A percentile compares a stretch with the other conserved stretches of the same genome.
phyloP scores from a whole-genome alignment of 2,888 invertebrate species.

The Tetranychus truncatus region DNA sequence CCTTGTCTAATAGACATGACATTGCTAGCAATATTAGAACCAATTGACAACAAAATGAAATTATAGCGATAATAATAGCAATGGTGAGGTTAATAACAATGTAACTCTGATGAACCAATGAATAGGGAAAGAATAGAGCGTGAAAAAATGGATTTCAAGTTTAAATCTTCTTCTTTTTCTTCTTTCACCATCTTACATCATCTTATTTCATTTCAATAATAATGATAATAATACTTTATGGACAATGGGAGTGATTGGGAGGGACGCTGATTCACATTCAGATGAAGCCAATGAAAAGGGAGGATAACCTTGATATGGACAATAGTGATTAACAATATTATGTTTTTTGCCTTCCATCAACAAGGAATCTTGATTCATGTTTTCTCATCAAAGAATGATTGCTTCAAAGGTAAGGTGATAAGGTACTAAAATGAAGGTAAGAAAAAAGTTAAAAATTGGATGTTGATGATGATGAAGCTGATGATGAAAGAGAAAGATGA shows the following conservation, averaged over 20 bases:
- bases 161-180: too few relatives aligned
- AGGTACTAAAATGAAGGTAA: not conserved
- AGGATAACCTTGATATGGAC: slow-evolving; percentile 2
- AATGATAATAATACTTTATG: not conserved
- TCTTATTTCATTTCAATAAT: not conserved
- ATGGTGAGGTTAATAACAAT: too few relatives aligned
- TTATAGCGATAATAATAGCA: too few relatives aligned
- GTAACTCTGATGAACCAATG: not conserved
- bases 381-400: not conserved
- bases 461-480: too few relatives aligned
- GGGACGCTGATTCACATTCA: not conserved
- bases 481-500: not conserved
- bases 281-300: not conserved
- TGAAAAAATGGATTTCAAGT: not conserved
- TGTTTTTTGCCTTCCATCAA: not conserved
- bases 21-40: too few relatives aligned
- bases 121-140: not conserved
- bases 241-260: slow-evolving; percentile 2
- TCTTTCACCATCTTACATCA: not conserved
- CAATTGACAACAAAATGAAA: too few relatives aligned
- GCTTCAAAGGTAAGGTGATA: not conserved
- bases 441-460: too few relatives aligned
- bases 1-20: too few relatives aligned
- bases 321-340: slow-evolving; percentile 1
- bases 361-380: not conserved